phyloP scores from a whole-genome alignment of 2,797 vertebrate species.

The Apodemus agrarius region DNA sequence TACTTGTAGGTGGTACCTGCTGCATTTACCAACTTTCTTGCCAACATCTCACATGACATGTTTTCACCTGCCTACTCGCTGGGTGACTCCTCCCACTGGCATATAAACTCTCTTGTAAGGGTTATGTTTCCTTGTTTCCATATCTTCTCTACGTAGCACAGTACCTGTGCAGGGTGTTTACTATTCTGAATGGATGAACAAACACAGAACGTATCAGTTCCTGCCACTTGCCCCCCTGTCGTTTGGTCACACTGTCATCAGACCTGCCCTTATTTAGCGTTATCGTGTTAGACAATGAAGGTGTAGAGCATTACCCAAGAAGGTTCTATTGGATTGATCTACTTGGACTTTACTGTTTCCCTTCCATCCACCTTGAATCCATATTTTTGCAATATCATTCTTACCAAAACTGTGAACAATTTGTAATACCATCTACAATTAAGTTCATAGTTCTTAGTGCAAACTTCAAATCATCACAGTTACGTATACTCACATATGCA shows the following conservation, averaged over 20 bases:
- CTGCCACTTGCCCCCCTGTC: not conserved
- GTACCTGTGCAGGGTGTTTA: not conserved
- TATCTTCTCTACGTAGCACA: not conserved
- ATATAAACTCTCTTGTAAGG: not conserved
- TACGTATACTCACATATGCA: not conserved
- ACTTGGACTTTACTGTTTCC: not conserved
- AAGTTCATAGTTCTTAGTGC: conserved; percentile 23
- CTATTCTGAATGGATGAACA: conserved; percentile 17
- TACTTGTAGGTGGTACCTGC: not conserved
- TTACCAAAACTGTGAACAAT: conserved; percentile 18
- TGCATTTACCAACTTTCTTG: not conserved
- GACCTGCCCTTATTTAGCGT: not conserved
- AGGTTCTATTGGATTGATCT: not conserved
- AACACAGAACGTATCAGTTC: not conserved
- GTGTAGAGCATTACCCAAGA: not conserved
- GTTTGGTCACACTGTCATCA: not conserved
- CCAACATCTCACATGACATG: not conserved
- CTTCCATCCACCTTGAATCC: not conserved
- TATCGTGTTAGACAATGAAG: not conserved
- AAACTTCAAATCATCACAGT: conserved; percentile 21
- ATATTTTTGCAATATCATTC: conserved; percentile 10
- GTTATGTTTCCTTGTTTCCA: not conserved
- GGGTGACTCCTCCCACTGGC: not conserved
- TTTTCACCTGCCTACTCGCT: not conserved
- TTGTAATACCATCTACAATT: not conserved